Evolutionary conservation across 2,113 vertebrate genomes (phyloP).

Genomic region (Pontoporia blainvillei): DNA sequence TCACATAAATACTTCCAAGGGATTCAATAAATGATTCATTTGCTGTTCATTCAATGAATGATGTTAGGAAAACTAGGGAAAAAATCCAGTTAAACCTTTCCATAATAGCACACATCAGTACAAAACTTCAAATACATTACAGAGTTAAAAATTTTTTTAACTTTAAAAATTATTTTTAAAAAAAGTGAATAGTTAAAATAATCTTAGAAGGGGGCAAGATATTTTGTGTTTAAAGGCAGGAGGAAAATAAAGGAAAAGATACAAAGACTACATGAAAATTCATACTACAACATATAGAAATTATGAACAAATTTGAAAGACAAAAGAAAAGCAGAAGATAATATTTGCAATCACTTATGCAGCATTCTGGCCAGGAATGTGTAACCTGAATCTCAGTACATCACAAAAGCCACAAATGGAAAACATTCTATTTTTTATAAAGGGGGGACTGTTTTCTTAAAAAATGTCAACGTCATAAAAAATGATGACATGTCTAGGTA

Average conservation of each 20-base stretch:
- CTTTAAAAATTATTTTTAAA: neutral
- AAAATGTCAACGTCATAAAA: neutral
- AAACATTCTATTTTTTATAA: neutral
- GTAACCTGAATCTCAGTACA: neutral
- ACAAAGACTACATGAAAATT: neutral
- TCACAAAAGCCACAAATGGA: neutral
- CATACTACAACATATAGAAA: neutral
- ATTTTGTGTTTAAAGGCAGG: neutral
- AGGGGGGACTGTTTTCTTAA: neutral
- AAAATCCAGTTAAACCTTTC: neutral
- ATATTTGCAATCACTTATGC: neutral
- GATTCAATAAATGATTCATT: neutral
- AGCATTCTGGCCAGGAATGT: neutral
- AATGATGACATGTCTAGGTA: neutral
- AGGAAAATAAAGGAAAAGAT: neutral
- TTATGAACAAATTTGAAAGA: neutral
- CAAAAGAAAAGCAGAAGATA: neutral
- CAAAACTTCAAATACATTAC: neutral
- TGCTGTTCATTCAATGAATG: neutral
- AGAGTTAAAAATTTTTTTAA: neutral
- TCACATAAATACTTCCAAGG: neutral
- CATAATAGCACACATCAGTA: neutral
- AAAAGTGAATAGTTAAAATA: neutral
- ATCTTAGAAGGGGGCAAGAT: neutral
- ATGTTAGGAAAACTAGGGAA: neutral